Percentiles rank a stretch among this genome's conserved stretches.
Evolutionary conservation across 2,888 invertebrate species (phyloP).

Genomic region (Drosophila robusta): DNA sequence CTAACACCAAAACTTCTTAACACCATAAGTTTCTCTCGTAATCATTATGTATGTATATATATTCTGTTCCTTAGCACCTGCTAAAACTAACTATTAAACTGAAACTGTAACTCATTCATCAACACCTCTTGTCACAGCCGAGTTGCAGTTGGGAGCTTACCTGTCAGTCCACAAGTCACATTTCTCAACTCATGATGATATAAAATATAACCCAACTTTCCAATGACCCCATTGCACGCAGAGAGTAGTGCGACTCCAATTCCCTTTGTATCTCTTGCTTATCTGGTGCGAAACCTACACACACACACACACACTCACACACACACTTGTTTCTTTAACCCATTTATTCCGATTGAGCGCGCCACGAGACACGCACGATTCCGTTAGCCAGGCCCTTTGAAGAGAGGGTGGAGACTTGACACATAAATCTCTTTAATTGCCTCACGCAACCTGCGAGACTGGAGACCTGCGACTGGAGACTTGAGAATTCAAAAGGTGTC

Average conservation of each 20-base stretch:
- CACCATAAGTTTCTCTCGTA: slow-evolving; percentile 7
- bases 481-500: slow-evolving; percentile 29
- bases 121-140: slow-evolving; percentile 38
- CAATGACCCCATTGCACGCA: slow-evolving; percentile 63
- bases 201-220: slow-evolving; percentile 58
- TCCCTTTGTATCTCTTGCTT: slow-evolving; percentile 29
- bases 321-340: slow-evolving; percentile 51
- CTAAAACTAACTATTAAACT: not conserved
- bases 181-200: slow-evolving; percentile 48
- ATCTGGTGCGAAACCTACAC: slow-evolving; percentile 54
- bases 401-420: slow-evolving; percentile 42
- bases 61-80: slow-evolving; percentile 21
- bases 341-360: slow-evolving; percentile 39
- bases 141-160: slow-evolving; percentile 26
- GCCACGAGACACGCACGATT: slow-evolving; percentile 32
- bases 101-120: slow-evolving; percentile 35
- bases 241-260: slow-evolving; percentile 34
- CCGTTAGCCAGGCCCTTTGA: slow-evolving; percentile 23
- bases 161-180: slow-evolving; percentile 39
- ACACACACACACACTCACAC: slow-evolving; percentile 39
- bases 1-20: not conserved
- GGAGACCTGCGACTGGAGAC: not conserved
- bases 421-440: slow-evolving; percentile 66
- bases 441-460: slow-evolving; percentile 49
- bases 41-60: not conserved